A percentile compares a stretch with the other conserved stretches of the same genome.
These are phyloP conservation scores for Pipa parva DNA, from an alignment of 2,113 vertebrate genomes.

Conservation along the genomic window DNA sequence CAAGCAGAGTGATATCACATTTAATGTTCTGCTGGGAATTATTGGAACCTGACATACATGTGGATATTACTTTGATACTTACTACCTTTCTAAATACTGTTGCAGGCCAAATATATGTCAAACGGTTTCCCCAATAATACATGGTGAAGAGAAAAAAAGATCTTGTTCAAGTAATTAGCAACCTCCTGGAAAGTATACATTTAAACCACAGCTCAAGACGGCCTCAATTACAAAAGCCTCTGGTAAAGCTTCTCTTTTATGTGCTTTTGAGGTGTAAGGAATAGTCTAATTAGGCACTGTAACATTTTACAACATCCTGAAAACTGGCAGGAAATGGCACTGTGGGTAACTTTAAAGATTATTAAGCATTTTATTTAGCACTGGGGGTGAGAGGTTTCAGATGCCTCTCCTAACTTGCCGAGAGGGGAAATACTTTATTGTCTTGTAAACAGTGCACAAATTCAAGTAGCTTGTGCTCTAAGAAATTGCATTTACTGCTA, in stretches of 20 bases:
- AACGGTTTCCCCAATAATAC: not conserved
- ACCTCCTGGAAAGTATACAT: constrained; percentile 5
- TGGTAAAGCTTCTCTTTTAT: constrained; percentile 34
- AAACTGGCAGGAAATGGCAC: constrained; percentile 38
- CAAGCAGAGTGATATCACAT: not conserved
- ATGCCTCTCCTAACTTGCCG: constrained; percentile 11
- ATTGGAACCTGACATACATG: not conserved
- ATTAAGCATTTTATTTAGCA: constrained; percentile 41
- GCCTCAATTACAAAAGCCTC: constrained; percentile 6
- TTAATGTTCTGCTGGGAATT: not conserved
- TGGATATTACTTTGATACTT: not conserved
- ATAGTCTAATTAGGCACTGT: constrained; percentile 37
- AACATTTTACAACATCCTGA: constrained; percentile 42
- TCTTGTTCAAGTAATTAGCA: constrained; percentile 2
- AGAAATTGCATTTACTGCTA: constrained; percentile 11
- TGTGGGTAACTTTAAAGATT: constrained; percentile 42
- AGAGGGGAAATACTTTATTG: constrained; percentile 23
- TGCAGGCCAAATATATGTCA: not conserved
- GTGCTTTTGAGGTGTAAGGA: constrained; percentile 35
- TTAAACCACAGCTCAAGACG: constrained; percentile 17
- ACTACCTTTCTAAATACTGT: not conserved
- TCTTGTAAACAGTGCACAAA: constrained; percentile 17
- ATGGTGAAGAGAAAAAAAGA: not conserved
- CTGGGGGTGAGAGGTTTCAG: constrained; percentile 27
- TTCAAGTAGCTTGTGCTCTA: constrained; percentile 4